Evolutionary conservation across 1,140 invertebrate species (phyloP).

Genomic region (Diabrotica virgifera): DNA sequence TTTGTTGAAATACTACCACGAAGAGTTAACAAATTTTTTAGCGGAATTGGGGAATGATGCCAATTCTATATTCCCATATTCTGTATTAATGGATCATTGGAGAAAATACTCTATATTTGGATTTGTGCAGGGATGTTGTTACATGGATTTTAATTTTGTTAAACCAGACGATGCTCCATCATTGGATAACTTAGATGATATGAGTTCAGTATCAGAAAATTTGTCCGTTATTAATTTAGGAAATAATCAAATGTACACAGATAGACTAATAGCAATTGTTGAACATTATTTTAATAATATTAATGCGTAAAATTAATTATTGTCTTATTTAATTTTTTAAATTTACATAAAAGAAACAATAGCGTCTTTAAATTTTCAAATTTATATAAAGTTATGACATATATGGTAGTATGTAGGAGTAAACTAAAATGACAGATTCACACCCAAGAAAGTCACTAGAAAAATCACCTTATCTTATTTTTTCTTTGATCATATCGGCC

Average conservation of each 20-base stretch:
- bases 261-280: background rate
- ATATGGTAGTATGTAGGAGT: no score
- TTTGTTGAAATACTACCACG: conserved; percentile 10
- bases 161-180: conserved; percentile 2
- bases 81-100: conserved; percentile 19
- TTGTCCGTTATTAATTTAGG: background rate
- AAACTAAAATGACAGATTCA: no score
- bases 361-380: no score
- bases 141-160: background rate
- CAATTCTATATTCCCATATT: conserved; percentile 3
- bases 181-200: background rate
- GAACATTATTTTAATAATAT: no score
- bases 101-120: conserved; percentile 20
- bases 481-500: no score
- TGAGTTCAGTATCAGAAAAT: background rate
- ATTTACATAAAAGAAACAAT: no score
- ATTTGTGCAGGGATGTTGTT: background rate
- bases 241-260: background rate
- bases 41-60: background rate
- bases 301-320: no score
- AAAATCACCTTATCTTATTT: no score
- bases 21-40: background rate
- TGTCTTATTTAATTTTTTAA: no score
- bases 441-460: no score
- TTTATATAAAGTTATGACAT: no score